These are phyloP conservation scores for Pseudomyrmex cubaensis DNA, from an alignment of 1,140 invertebrate species.

Conservation along the genomic window DNA sequence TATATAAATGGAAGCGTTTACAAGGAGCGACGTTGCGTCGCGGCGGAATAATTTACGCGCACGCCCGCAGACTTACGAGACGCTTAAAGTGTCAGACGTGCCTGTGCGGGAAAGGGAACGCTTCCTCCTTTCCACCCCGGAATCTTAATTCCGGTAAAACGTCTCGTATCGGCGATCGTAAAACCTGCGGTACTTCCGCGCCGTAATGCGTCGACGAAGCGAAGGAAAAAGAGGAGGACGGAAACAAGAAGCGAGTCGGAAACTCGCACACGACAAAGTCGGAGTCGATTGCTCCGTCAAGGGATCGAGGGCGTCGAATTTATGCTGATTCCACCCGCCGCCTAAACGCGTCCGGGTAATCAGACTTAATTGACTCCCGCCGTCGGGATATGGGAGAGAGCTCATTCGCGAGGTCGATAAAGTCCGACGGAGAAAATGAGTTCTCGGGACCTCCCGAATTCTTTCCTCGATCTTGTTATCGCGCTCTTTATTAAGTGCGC, in stretches of 20 bases:
- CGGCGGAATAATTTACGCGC: constrained; percentile 55
- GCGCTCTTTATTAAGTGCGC: constrained; percentile 29
- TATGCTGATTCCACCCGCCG: constrained; percentile 68
- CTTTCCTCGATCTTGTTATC: constrained; percentile 10
- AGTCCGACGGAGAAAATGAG: constrained; percentile 20
- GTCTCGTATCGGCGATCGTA: constrained; percentile 71
- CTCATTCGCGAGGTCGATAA: constrained; percentile 61
- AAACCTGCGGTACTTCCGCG: constrained; percentile 49
- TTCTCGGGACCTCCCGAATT: not conserved
- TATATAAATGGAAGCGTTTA: constrained; percentile 54
- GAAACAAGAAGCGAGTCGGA: constrained; percentile 9
- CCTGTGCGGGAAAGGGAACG: not conserved
- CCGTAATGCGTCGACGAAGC: not conserved
- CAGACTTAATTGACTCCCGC: constrained; percentile 75
- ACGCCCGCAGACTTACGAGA: constrained; percentile 45
- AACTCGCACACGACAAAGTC: constrained; percentile 12
- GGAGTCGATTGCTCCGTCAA: constrained; percentile 30
- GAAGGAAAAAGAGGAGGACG: not conserved
- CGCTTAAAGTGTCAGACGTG: constrained; percentile 57
- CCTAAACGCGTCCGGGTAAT: constrained; percentile 68
- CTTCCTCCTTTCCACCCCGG: constrained; percentile 35
- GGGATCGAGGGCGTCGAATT: constrained; percentile 44
- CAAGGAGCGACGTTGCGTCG: constrained; percentile 46
- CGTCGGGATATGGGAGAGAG: constrained; percentile 28
- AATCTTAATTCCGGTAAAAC: constrained; percentile 71